Conservation (phyloP, 2,888 invertebrate species). For the Camponotus fellah region DNA sequence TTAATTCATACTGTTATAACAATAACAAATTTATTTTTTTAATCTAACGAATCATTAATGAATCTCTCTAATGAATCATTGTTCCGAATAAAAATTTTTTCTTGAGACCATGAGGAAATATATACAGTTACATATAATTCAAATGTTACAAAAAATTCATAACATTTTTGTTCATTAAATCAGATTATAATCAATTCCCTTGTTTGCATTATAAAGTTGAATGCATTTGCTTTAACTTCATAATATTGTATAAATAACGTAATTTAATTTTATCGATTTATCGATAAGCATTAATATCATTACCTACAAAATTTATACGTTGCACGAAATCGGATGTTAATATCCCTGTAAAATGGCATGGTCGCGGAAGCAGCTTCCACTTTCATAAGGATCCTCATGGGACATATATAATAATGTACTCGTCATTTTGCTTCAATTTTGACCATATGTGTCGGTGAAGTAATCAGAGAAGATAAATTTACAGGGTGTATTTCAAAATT, state of each 20-base stretch:
- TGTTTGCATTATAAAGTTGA: slow-evolving; percentile 19
- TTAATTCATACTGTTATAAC: slow-evolving; percentile 21
- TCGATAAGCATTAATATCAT: slow-evolving; percentile 7
- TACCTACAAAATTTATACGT: slow-evolving; percentile 26
- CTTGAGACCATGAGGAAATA: too few relatives aligned
- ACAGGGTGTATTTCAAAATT: slow-evolving; percentile 41
- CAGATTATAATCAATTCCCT: neutral
- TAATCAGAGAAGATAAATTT: slow-evolving; percentile 52
- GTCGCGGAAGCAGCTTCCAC: slow-evolving; percentile 17
- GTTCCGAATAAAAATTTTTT: slow-evolving; percentile 6
- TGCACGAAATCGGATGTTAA: slow-evolving; percentile 14
- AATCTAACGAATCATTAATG: neutral
- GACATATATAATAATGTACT: slow-evolving; percentile 46
- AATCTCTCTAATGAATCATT: neutral
- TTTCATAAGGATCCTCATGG: slow-evolving; percentile 20
- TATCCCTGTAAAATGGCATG: slow-evolving; percentile 26
- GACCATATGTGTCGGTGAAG: slow-evolving; percentile 29
- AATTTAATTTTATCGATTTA: slow-evolving; percentile 41
- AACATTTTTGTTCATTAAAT: neutral
- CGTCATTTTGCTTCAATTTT: slow-evolving; percentile 46
- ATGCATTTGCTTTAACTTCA: neutral
- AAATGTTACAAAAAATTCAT: neutral
- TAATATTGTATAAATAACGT: slow-evolving; percentile 4
- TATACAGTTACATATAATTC: neutral
- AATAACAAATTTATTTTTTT: slow-evolving; percentile 32